Evolutionary conservation across 2,113 vertebrate genomes (phyloP), one percentile per base, ranked within the genome.

Genomic region (Dasypus novemcinctus): DNA sequence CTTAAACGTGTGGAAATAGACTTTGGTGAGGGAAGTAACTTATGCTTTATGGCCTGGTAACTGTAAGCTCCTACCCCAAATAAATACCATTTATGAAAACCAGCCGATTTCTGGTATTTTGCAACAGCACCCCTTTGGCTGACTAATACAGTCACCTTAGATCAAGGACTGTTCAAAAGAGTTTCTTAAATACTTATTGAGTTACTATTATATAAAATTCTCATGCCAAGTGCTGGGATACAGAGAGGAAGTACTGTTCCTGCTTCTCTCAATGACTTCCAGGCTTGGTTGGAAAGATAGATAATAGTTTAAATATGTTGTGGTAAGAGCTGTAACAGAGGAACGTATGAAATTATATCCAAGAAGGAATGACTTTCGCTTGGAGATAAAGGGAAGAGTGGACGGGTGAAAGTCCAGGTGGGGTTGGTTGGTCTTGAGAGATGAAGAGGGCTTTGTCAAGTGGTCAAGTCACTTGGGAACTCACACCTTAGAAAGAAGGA

Each of bases 131-230:
- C n/a, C n/a, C n/a, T n/a, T n/a, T n/a, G n/a, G n/a, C n/a, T n/a
- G n/a, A n/a, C n/a, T n/a, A n/a, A n/a, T n/a, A n/a, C n/a, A n/a
- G n/a, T 66, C 31, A 59, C 66, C 29, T 29, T 91, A 7, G n/a
- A 72, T 69, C 17, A 90, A 83, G 93, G 36, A 72, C 75, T 59
- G 36, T 81, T 75, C 27, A 29, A 54, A 92, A 68, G 27, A 54
- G 29, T 10, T 63, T 76, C 13, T 29, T 29, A 68, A 82, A 31
- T 5, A 43, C 81, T 25, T 21, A 54, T 2, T 14, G 43, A 81
- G 23, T 23, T 91, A 17, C 18, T 63, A 69, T 41, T 3, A 29
- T 13, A 3, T 66, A 23, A 4, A 5, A 36, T 31, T 36, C 12
- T 75, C 29, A 25, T 14, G 20, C 2, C 11, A 57, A 4, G 25